Evolutionary conservation across 2,113 vertebrate genomes (phyloP), one percentile per base, ranked within the genome.

Genomic region (Chionomys nivalis): DNA sequence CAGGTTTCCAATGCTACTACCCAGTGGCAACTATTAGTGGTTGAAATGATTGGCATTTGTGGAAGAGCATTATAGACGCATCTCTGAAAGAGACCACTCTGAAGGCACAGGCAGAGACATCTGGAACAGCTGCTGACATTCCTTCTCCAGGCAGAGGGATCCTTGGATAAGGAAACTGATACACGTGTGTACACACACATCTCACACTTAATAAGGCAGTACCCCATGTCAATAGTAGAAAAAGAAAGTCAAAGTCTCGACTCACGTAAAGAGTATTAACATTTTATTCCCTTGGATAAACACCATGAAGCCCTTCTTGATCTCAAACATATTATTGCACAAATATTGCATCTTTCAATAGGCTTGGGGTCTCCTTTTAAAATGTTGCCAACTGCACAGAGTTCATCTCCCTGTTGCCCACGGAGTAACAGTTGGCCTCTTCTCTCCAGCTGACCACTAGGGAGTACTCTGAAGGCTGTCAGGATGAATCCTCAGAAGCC

Each of bases 251-350:
- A 88, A 78, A 0, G 0, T 85, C 58, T 82, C 49, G 36, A 55
- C 91, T 78, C 88, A 95, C 61, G 86, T 77, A 89, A 95, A 79
- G 73, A 85, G 90, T 87, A 55, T 82, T 82, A 85, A 89, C 68
- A 55, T 65, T 93, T 96, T 70, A 88, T 72, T 87, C 14, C 65
- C 72, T 42, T 65, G 16, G 61, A 63, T 47, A 94, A 94, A 94
- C 76, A 87, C 42, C 3, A 0, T 61, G 21, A 89, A 95, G 91
- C 26, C 24, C 70, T 90, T 47, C 96, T 63, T 11, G 0, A 85
- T 79, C 49, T 94, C 73, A 77, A 73, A 81, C 36, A 52, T 33
- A 61, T 86, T 78, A 47, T 83, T 95, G 52, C 44, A 73, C 58
- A 91, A 93, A 96, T 75, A 58, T 16, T 72, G 36, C 12, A 83